A percentile compares a stretch with the other conserved stretches of the same genome.
Conservation (phyloP, 1,140 invertebrate genomes). For the Diachasmimorpha longicaudata region DNA sequence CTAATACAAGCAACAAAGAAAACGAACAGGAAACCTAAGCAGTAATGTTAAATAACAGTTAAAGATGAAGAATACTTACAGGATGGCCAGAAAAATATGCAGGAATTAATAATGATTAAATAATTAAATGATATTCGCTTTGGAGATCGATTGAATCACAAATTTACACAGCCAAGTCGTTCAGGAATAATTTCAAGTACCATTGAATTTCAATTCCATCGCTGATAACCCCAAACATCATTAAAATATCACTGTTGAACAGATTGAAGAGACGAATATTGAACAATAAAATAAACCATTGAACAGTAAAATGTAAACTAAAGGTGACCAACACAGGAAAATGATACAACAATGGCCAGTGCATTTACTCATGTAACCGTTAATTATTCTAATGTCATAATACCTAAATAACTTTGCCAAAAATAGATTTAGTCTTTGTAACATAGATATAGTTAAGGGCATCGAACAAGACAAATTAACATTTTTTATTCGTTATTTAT, state of each 20-base stretch:
- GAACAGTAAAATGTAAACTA: constrained; percentile 28
- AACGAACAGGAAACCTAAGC: neutral
- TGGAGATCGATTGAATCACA: constrained; percentile 30
- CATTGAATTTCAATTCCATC: too few relatives aligned
- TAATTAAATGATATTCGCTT: constrained; percentile 32
- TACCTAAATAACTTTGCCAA: constrained; percentile 65
- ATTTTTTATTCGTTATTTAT: constrained; percentile 8
- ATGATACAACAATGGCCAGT: constrained; percentile 55
- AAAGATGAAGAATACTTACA: neutral
- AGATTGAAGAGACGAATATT: constrained; percentile 47
- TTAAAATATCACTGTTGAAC: too few relatives aligned
- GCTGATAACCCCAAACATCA: too few relatives aligned
- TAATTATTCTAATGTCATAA: constrained; percentile 54
- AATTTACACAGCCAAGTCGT: neutral
- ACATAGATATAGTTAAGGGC: constrained; percentile 63
- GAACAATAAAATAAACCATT: constrained; percentile 44
- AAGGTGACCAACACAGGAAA: neutral
- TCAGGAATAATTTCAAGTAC: too few relatives aligned
- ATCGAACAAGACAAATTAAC: constrained; percentile 42
- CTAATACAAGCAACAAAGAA: neutral
- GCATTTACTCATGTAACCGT: constrained; percentile 60
- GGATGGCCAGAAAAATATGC: constrained; percentile 35
- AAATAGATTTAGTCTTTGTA: constrained; percentile 64
- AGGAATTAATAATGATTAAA: constrained; percentile 44
- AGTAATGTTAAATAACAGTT: neutral